Percentiles rank a stretch among this genome's conserved stretches.
These are phyloP conservation scores for Troglohyphantes excavatus DNA, from an alignment of 2,888 invertebrate species.

Conservation along the genomic window DNA sequence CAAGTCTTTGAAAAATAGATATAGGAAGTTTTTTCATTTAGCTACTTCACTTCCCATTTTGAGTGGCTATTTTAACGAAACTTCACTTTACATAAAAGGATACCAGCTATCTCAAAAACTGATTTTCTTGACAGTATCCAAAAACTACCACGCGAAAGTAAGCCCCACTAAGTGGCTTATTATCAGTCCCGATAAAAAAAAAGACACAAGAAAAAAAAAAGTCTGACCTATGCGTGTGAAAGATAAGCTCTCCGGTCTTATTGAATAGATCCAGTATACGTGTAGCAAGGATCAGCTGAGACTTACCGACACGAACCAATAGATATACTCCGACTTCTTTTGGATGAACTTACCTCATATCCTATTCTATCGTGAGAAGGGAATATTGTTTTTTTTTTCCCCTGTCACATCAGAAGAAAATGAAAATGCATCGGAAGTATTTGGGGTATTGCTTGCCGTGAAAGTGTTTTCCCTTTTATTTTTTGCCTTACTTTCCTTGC, in stretches of 20 bases:
- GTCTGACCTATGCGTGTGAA: not conserved
- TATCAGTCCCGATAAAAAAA: not conserved
- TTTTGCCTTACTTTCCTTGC: conserved; percentile 3
- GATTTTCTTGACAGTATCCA: too few species aligned
- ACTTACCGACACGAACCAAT: not conserved
- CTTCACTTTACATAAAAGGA: too few species aligned
- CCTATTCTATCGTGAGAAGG: not conserved
- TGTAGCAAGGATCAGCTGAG: not conserved
- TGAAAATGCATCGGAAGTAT: conserved; percentile 22
- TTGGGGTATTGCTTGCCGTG: not conserved
- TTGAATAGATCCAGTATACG: not conserved
- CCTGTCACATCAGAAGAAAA: conserved; percentile 18
- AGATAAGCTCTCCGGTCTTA: not conserved
- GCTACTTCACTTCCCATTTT: too few species aligned
- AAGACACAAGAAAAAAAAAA: not conserved
- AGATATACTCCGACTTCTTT: not conserved
- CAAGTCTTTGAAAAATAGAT: too few species aligned
- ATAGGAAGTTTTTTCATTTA: too few species aligned
- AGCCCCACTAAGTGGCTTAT: not conserved
- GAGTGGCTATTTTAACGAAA: too few species aligned
- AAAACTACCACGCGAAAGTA: not conserved
- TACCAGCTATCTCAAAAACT: too few species aligned
- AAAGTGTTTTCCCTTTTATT: not conserved
- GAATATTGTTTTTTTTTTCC: not conserved
- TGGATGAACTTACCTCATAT: conserved; percentile 10